phyloP scores from a whole-genome alignment of 2,113 vertebrate genomes.

The Cavia aperea region DNA sequence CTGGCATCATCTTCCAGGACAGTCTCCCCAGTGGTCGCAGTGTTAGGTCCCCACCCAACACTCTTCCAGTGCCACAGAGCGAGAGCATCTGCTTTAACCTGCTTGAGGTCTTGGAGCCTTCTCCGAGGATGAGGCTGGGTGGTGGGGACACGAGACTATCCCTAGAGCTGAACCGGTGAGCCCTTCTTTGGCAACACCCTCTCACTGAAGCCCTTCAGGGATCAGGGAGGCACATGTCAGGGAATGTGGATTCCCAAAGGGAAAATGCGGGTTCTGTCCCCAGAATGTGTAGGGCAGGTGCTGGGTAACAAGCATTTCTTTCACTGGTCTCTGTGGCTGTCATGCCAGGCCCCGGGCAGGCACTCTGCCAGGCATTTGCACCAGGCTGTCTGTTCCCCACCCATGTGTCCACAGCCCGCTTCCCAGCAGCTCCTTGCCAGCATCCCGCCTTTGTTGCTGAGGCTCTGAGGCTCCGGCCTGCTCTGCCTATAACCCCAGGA shows the following conservation, averaged over 20 bases:
- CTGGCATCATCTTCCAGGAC: neutral
- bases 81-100: neutral
- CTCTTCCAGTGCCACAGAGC: neutral
- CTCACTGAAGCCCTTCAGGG: neutral
- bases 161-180: neutral
- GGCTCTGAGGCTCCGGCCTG: neutral
- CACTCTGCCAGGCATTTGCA: neutral
- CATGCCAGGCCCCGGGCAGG: neutral
- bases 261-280: neutral
- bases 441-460: neutral
- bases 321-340: too few relatives aligned
- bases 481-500: neutral
- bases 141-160: neutral
- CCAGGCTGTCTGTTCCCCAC: neutral
- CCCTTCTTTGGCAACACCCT: neutral
- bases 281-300: neutral
- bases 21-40: neutral
- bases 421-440: neutral
- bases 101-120: neutral
- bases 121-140: neutral
- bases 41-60: neutral
- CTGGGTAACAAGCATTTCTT: neutral
- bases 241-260: neutral
- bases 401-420: neutral
- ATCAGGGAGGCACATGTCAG: neutral